Percentiles rank a stretch among this genome's conserved stretches.
phyloP scores from a whole-genome alignment of 2,888 invertebrate genomes.

The Lasioglossum zephyrum region DNA sequence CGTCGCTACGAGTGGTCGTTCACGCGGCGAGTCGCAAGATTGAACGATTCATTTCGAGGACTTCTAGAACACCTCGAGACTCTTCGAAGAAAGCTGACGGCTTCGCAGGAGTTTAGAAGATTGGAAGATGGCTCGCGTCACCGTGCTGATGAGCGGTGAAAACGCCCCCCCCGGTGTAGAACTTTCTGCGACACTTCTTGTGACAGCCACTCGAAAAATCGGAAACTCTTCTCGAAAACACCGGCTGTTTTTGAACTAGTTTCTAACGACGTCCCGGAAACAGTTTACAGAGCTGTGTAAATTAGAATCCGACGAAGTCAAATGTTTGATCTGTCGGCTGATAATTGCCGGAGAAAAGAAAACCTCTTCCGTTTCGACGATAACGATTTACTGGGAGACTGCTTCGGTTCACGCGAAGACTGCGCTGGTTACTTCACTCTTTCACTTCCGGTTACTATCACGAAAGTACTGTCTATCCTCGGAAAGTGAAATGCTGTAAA shows the following conservation, averaged over 20 bases:
- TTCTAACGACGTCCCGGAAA: not conserved
- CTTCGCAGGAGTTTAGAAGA: slow-evolving; percentile 5
- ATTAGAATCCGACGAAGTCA: not conserved
- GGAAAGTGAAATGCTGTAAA: no score
- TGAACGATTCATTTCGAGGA: slow-evolving; percentile 32
- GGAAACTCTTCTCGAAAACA: not conserved
- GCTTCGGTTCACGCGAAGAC: not conserved
- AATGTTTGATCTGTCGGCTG: not conserved
- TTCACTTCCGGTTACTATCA: no score
- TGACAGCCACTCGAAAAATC: not conserved
- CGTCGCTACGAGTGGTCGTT: slow-evolving; percentile 12
- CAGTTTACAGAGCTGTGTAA: not conserved
- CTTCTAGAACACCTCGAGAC: not conserved
- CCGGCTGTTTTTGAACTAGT: not conserved
- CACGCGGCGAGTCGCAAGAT: slow-evolving; percentile 24
- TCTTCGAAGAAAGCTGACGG: not conserved
- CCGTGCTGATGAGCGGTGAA: slow-evolving; percentile 3
- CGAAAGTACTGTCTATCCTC: no score
- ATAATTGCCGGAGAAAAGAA: not conserved
- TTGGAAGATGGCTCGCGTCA: slow-evolving; percentile 22
- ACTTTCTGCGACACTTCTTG: not conserved
- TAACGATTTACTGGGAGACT: not conserved
- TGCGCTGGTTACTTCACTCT: no score
- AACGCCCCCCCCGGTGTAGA: not conserved
- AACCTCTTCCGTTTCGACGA: not conserved